phyloP scores from a whole-genome alignment of 2,797 vertebrate species.

The Thaleichthys pacificus region DNA sequence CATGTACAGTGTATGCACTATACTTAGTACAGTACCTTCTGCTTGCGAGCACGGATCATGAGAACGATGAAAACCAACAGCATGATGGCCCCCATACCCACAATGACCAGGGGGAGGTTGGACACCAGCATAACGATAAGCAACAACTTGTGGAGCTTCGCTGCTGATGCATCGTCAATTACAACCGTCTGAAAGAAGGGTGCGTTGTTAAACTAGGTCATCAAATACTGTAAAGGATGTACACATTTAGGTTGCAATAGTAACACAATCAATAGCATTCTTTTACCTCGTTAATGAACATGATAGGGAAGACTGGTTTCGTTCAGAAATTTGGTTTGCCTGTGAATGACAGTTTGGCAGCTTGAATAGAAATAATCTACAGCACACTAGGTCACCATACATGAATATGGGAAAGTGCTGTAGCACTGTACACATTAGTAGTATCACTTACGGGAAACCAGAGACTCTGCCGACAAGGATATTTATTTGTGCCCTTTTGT shows the following conservation, averaged over 20 bases:
- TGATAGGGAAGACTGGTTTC: slow-evolving; percentile 71
- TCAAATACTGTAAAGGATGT: no score
- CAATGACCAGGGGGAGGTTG: slow-evolving; percentile 71
- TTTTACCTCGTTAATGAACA: slow-evolving; percentile 79
- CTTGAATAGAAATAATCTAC: background rate
- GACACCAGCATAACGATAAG: slow-evolving; percentile 60
- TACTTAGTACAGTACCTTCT: slow-evolving; percentile 56
- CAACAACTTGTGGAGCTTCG: slow-evolving; percentile 69
- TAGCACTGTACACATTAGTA: background rate
- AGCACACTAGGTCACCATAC: no score
- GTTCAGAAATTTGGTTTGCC: slow-evolving; percentile 59
- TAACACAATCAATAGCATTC: background rate
- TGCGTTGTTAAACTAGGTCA: no score
- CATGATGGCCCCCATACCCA: slow-evolving; percentile 70
- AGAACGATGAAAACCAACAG: slow-evolving; percentile 66
- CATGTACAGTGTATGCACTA: background rate
- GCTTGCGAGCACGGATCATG: slow-evolving; percentile 40
- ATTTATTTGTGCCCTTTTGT: slow-evolving; percentile 79
- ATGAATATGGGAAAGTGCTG: no score
- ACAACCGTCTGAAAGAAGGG: slow-evolving; percentile 66
- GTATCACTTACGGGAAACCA: slow-evolving; percentile 69
- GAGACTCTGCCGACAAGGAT: slow-evolving; percentile 51
- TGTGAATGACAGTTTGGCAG: slow-evolving; percentile 36
- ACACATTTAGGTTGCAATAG: no score
- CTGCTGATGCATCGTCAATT: slow-evolving; percentile 74